Base-by-base conservation (phyloP, 2,888 invertebrate genomes). In the Digitonthophagus gazella region DNA sequence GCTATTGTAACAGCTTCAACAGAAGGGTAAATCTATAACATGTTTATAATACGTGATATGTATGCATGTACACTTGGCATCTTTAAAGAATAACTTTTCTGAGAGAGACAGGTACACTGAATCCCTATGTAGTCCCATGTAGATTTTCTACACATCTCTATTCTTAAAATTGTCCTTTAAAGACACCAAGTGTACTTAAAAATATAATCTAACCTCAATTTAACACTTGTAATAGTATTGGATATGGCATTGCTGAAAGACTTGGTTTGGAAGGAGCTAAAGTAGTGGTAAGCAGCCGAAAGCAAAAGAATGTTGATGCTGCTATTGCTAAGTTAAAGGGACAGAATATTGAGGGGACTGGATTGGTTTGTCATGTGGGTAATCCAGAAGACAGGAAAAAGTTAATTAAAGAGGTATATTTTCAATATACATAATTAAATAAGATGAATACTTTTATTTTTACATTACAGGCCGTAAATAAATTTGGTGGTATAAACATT, bases 281-380 rank as follows among this genome's bases (percentile, higher is more conserved):
- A 68, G 94, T 98, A 5, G 89, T 98, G 72, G 88, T 98, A 58
- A 95, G 97, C 80, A 97, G 97, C 78, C 87, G 98, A 69, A 96
- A 94, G 80, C 89, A 93, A 80, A 84, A 87, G 22, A 96, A 98
- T 85, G 98, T 98, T 0, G 87, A 90, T 61, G 85, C 85, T 68
- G 94, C 97, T 0, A 88, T 96, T 0, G 82, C 88, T 15, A 85
- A 86, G 77, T 85, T 98, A 54, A 87, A 88, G 65, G 82, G 85
- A 14, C 87, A 91, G 72, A 93, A 93, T 55, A 85, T 94, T 15
- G 84, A 86, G 69, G 93, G 92, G 2, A 85, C 88, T 70, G 97
- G 97, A 1, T 81, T 92, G 0, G 91, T 93, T 16, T 98, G 98
- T 79, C 97, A 98, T 84, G 97, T 98, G n/a, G 90, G 89, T 1